phyloP scores from a whole-genome alignment of 2,797 vertebrate species.

The Botia almorhae region DNA sequence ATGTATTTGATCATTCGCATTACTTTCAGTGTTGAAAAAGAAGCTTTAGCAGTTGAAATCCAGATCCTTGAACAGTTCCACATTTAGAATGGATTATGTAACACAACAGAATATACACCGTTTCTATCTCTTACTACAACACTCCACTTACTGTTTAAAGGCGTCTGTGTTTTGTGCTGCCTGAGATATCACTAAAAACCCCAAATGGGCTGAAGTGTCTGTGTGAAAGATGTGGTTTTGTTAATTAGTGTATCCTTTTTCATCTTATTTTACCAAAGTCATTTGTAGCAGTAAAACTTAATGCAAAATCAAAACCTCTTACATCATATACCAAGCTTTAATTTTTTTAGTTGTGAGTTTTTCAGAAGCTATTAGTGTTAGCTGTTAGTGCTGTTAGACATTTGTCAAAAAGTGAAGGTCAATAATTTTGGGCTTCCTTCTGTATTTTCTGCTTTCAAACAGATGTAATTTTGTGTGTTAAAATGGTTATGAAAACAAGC shows the following conservation, averaged over 20 bases:
- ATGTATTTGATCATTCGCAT: too few relatives aligned
- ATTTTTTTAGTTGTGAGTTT: neutral
- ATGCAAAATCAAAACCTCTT: constrained; percentile 42
- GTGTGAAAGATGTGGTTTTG: neutral
- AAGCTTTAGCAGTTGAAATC: neutral
- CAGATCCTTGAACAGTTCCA: neutral
- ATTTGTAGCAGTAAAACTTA: constrained; percentile 49
- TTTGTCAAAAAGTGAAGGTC: constrained; percentile 2
- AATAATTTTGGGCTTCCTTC: constrained; percentile 29
- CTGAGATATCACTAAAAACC: neutral
- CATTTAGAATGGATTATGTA: neutral
- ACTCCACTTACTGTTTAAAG: constrained; percentile 28
- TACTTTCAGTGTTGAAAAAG: too few relatives aligned
- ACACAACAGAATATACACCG: neutral
- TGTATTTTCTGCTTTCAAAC: neutral
- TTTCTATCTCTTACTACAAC: neutral
- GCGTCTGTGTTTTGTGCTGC: neutral
- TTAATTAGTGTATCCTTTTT: neutral
- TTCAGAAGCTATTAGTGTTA: neutral
- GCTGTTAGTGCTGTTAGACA: neutral
- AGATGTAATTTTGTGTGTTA: neutral
- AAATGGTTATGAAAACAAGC: neutral
- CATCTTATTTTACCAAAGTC: constrained; percentile 37
- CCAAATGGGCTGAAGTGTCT: constrained; percentile 21
- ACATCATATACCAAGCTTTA: constrained; percentile 38